Evolutionary conservation across 1,140 invertebrate species (phyloP), one percentile per base, ranked within the genome.

Genomic region (Muscidifurax raptorellus): DNA sequence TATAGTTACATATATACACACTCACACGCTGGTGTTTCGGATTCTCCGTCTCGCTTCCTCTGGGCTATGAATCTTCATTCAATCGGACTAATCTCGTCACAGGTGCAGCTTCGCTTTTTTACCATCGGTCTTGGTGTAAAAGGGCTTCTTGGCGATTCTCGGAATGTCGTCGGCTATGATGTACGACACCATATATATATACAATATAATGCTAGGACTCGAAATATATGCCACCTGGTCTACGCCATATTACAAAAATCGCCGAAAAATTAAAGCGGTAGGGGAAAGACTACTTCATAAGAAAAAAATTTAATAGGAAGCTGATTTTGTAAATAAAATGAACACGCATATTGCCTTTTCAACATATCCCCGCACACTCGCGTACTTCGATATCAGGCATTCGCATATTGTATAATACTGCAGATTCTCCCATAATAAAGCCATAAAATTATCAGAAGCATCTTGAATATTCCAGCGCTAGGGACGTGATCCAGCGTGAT

Each of bases 61-160:
- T 27, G 6, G 0, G 27, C 67, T 66, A 80, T 84, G 82, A 84
- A 84, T 84, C 82, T 84, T 79, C 82, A 84, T 84, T 84, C 76
- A 66, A 84, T 84, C 82, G 82, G 66, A 1, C 67, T 84, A 84
- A 84, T 84, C 82, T 84, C 82, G 77, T 84, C 82, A 84, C 82
- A 64, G 66, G 71, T 83, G 44, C 10, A 36, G 71, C 36, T 71
- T 30, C 32, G 59, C 22, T 59, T 69, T 77, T 83, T 30, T 44
- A 40, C 74, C 81, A 69, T 83, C 66, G 59, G 30, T 83, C 75
- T 78, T 77, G 3, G 7, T 59, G 12, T 52, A 59, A 13, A 47
- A 28, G 47, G 59, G 74, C 40, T 69, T 59, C 52, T 83, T 15
- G 25, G 22, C 10, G 30, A 18, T 82, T 66, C 80, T 59, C 30